Evolutionary conservation across 1,140 invertebrate genomes (phyloP), one percentile per base, ranked within the genome.

Genomic region (Latrodectus geometricus): DNA sequence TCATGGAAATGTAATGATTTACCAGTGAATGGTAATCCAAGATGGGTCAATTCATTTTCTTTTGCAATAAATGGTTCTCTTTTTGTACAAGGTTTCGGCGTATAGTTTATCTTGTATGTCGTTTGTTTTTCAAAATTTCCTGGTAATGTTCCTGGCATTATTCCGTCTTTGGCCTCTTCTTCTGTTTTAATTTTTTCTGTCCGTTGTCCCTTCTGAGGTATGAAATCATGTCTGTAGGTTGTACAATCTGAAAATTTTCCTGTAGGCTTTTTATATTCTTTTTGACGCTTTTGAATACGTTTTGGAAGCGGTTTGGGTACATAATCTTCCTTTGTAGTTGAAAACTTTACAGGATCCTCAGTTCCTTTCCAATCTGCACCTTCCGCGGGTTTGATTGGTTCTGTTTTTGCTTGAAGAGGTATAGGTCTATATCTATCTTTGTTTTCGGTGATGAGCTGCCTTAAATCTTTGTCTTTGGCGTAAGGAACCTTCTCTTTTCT

Each of bases 401-500:
- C 17, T 21, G n/a, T 21, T 9, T 49, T 48, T 7, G 83, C 50
- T 35, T 69, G 83, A 20, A 21, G 70, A 9, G 74, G 56, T 35
- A 76, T 70, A 56, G 35, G 65, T 54, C 66, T 77, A 14, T 56
- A 86, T 14, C 83, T 77, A n/a, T 86, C 74, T 56, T 86, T 86
- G 14, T 78, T 48, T 66, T 86, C 83, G 8, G 74, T 86, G 48
- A 61, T 70, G n/a, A 20, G 23, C 8, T 48, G 17, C 9, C 11
- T n/a, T 21, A 35, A 20, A 20, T 77, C 66, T 52, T 52, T 11
- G 21, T 86, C 83, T 49, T 78, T 77, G 65, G 83, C 83, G 49
- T 48, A 86, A 49, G 83, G 83, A 49, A 49, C 68, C 9, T 20
- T 9, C 49, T 78, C 11, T 65, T 61, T 17, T 8, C 21, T 86